Evolutionary conservation across 2,113 vertebrate species (phyloP).

Genomic region (Clarias batrachus): DNA sequence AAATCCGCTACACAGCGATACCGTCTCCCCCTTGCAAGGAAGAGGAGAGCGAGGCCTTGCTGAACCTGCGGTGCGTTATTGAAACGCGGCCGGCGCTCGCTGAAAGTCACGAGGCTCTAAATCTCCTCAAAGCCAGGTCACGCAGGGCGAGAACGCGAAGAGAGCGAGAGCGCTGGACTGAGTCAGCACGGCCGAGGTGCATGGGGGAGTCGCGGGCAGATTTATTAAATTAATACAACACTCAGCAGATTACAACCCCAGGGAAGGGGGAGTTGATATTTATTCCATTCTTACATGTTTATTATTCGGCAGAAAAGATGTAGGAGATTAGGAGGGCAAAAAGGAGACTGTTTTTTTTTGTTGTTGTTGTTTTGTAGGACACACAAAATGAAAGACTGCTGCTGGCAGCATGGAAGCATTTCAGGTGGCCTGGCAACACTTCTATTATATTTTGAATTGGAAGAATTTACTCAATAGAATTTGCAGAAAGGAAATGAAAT

Average conservation of each 20-base stretch:
- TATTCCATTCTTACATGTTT: slow-evolving; percentile 29
- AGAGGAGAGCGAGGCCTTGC: slow-evolving; percentile 10
- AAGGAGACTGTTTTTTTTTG: neutral
- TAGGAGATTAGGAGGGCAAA: slow-evolving; percentile 31
- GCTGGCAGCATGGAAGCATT: neutral
- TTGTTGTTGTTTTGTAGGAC: neutral
- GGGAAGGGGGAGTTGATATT: slow-evolving; percentile 32
- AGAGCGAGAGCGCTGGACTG: slow-evolving; percentile 12
- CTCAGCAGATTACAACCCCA: slow-evolving; percentile 45
- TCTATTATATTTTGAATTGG: neutral
- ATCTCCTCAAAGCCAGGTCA: slow-evolving; percentile 49
- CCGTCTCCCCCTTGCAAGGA: neutral
- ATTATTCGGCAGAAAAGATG: slow-evolving; percentile 29
- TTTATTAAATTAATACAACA: slow-evolving; percentile 53
- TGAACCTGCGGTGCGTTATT: slow-evolving; percentile 29
- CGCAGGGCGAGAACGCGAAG: slow-evolving; percentile 31
- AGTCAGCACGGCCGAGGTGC: slow-evolving; percentile 18
- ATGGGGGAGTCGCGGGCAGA: slow-evolving; percentile 15
- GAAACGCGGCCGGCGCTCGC: slow-evolving; percentile 42
- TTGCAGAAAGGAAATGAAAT: neutral
- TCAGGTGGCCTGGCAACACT: neutral
- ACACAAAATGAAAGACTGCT: neutral
- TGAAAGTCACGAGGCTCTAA: slow-evolving; percentile 51
- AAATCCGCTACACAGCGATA: slow-evolving; percentile 29
- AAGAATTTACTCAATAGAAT: neutral